Base-by-base conservation (phyloP, 2,113 vertebrate genomes). In the Corydoras sp. region DNA sequence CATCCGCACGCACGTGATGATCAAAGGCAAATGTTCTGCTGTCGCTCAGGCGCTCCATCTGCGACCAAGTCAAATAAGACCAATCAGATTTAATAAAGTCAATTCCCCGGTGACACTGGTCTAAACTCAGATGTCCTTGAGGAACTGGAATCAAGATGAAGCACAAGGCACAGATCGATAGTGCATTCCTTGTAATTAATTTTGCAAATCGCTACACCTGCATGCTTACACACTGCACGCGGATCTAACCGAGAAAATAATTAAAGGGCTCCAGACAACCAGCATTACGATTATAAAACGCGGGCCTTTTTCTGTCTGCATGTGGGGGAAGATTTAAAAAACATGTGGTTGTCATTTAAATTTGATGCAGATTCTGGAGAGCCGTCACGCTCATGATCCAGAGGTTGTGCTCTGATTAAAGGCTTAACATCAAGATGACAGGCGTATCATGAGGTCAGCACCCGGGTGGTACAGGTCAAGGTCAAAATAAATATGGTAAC, bases 281-380 rank as follows among this genome's bases (percentile, higher is more conserved):
- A 0, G 35, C 7, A 43, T 43, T 43, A 24, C 2, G 18, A 2
- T 24, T 24, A 24, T 43, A 43, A 43, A 43, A 43, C 7, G 35
- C 35, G 0, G 35, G 7, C 7, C 35, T 43, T 43, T 5, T 43
- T 43, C 4, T 43, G 4, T 63, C 58, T 30, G n/a, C 4, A 5
- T 29, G 6, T 31, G 18, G 13, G 11, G 13, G 29, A 30, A 49
- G 62, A 72, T 31, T 56, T 62, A 77, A 68, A 49, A 51, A 64
- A 63, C 18, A 49, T 60, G 10, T 9, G 58, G 63, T 12, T 73
- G 79, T 78, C 79, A 61, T 35, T 51, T 59, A 10, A 70, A 79
- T 82, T 82, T 62, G 35, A 66, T 30, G 53, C 72, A 64, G 56
- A 76, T 49, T 49, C 12, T 31, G 14, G 9, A 72, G 53, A 49